phyloP scores from a whole-genome alignment of 2,113 vertebrate species.

The Phyllopteryx taeniolatus region DNA sequence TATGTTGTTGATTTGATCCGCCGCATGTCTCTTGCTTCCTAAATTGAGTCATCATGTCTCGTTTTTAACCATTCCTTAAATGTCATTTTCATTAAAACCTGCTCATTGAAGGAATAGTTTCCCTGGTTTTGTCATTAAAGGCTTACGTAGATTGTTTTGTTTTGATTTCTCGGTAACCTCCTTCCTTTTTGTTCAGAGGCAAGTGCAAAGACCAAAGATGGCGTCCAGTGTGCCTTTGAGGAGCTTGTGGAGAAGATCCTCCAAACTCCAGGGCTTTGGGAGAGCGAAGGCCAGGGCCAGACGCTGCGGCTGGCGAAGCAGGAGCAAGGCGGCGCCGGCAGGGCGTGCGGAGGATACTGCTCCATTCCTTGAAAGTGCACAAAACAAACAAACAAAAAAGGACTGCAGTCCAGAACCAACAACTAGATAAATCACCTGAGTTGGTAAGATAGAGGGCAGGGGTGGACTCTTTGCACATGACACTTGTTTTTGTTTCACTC shows the following conservation, averaged over 20 bases:
- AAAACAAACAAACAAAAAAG: constrained; percentile 7
- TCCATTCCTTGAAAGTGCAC: constrained; percentile 80
- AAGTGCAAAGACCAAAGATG: constrained; percentile 93
- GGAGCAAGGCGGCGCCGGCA: constrained; percentile 68
- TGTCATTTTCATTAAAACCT: background rate
- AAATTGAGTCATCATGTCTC: constrained; percentile 40
- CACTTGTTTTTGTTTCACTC: constrained; percentile 46
- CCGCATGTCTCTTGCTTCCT: constrained; percentile 17
- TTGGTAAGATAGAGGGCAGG: constrained; percentile 7
- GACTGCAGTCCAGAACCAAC: constrained; percentile 36
- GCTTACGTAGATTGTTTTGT: background rate
- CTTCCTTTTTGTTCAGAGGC: constrained; percentile 77
- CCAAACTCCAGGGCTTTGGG: constrained; percentile 94
- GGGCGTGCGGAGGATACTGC: constrained; percentile 85
- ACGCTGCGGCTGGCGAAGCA: constrained; percentile 78
- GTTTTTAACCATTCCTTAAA: constrained; percentile 1
- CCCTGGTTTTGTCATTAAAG: constrained; percentile 10
- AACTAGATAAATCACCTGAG: constrained; percentile 1
- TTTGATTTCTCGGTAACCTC: constrained; percentile 3
- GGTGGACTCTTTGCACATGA: constrained; percentile 23
- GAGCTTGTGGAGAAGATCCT: constrained; percentile 98
- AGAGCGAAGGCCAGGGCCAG: constrained; percentile 86
- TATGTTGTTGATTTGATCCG: constrained; percentile 35
- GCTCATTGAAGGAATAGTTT: background rate
- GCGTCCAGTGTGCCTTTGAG: constrained; percentile 96